Evolutionary conservation across 2,888 invertebrate genomes (phyloP).

Genomic region (Fragum sueziense): DNA sequence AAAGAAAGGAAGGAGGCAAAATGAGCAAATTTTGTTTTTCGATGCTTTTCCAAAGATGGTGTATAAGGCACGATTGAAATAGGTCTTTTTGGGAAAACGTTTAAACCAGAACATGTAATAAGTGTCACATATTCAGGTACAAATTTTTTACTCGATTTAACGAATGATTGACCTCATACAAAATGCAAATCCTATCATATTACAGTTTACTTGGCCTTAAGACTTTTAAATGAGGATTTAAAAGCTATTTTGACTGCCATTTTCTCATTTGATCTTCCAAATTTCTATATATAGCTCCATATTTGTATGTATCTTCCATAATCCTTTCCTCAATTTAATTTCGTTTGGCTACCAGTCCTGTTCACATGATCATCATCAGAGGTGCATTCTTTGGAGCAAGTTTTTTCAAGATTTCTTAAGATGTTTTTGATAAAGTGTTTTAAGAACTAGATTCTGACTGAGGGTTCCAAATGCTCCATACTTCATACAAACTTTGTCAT

Average conservation of each 20-base stretch:
- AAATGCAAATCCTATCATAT: constrained; percentile 19
- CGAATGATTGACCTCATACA: constrained; percentile 3
- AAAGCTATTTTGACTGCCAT: not conserved
- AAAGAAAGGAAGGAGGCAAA: no score
- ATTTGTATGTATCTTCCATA: no score
- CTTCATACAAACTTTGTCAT: no score
- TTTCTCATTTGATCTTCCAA: not conserved
- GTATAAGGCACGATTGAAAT: not conserved
- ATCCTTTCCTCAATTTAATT: no score
- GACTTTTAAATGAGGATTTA: not conserved
- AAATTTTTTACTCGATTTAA: constrained; percentile 8
- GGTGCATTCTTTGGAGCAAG: no score
- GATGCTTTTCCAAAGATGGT: not conserved
- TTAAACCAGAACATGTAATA: not conserved
- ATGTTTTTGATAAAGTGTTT: no score
- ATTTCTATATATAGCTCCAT: not conserved
- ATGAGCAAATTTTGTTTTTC: not conserved
- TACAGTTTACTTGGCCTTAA: not conserved
- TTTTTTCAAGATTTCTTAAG: no score
- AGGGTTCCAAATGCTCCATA: no score
- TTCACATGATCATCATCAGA: no score
- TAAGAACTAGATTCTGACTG: no score
- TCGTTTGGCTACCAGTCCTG: no score
- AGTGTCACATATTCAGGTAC: not conserved
- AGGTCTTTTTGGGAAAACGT: not conserved